phyloP scores from a whole-genome alignment of 2,797 vertebrate genomes.

The Gymnopithys bicolor region DNA sequence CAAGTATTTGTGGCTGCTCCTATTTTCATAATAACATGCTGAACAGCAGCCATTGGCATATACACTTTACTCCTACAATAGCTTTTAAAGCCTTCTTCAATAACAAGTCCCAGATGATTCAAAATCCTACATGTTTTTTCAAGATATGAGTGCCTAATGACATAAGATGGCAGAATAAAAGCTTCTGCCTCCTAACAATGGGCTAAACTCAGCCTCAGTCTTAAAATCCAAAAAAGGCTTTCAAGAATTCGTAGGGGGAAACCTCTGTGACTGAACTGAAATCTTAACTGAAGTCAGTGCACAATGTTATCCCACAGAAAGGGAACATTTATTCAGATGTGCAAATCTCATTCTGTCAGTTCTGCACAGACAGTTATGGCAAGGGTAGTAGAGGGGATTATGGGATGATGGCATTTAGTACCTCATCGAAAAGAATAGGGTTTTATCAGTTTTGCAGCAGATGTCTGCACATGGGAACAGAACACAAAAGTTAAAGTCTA shows the following conservation, averaged over 20 bases:
- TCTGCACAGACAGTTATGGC: neutral
- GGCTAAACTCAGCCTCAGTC: neutral
- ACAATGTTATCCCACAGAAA: neutral
- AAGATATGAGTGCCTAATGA: slow-evolving; percentile 2
- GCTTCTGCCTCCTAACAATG: neutral
- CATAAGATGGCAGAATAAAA: neutral
- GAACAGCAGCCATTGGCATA: neutral
- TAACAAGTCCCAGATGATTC: neutral
- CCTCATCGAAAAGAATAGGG: neutral
- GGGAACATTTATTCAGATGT: slow-evolving; percentile 11
- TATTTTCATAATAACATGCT: neutral
- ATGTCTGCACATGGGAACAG: neutral
- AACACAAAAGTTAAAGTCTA: neutral
- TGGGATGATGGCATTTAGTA: slow-evolving; percentile 3
- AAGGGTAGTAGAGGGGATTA: neutral
- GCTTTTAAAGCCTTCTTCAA: neutral
- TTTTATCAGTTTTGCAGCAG: slow-evolving; percentile 40
- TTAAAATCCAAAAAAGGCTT: neutral
- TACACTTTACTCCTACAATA: neutral
- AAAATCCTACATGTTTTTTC: slow-evolving; percentile 34
- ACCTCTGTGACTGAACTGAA: neutral
- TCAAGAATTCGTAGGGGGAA: neutral
- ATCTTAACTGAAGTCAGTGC: neutral
- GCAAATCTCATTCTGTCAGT: neutral
- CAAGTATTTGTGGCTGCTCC: neutral